Conservation (phyloP, 2,113 vertebrate genomes). For the Caretta caretta region DNA sequence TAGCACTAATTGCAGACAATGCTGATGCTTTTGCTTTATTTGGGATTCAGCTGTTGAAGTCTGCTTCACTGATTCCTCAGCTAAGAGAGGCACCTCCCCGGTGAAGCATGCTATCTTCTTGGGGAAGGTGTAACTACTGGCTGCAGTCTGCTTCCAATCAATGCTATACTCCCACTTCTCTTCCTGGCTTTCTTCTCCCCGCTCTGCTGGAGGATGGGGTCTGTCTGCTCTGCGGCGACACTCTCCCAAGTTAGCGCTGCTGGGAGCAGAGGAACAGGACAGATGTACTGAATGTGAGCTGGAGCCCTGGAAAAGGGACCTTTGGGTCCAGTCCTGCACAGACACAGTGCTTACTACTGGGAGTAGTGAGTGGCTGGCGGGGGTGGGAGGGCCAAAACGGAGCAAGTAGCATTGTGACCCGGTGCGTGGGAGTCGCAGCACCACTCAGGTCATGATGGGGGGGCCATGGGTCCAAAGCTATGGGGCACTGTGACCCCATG, state of each 20-base stretch:
- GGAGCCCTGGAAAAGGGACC: neutral
- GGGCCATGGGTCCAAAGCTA: neutral
- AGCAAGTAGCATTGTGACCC: neutral
- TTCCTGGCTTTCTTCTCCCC: neutral
- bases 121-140: rapidly evolving
- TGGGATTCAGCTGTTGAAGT: neutral
- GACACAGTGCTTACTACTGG: neutral
- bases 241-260: rapidly evolving
- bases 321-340: neutral
- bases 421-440: neutral
- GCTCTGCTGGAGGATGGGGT: rapidly evolving
- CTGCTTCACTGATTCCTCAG: neutral
- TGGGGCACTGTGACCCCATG: too few species aligned
- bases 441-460: neutral
- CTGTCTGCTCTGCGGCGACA: rapidly evolving
- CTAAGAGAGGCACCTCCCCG: neutral
- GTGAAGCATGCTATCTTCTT: rapidly evolving
- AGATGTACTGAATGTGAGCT: neutral
- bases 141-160: neutral
- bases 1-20: neutral
- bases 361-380: neutral
- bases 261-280: neutral
- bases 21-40: neutral
- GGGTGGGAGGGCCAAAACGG: neutral
- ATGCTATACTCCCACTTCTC: neutral